Evolutionary conservation across 2,888 invertebrate species (phyloP).

Genomic region (Stomorhina lunata): DNA sequence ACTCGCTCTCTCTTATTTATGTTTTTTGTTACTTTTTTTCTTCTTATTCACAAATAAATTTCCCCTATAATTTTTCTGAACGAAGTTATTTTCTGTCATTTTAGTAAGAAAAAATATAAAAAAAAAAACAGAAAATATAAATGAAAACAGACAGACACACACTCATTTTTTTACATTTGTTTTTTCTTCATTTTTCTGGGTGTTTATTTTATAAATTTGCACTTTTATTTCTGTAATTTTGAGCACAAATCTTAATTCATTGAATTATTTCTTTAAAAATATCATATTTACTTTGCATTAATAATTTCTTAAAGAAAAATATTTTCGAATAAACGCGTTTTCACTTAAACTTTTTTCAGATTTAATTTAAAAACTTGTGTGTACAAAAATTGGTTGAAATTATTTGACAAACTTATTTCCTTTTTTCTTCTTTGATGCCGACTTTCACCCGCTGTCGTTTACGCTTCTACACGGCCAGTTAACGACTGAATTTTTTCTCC

Average conservation of each 20-base stretch:
- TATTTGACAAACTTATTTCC: not conserved
- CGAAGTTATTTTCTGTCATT: slow-evolving; percentile 28
- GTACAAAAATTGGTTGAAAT: too few relatives aligned
- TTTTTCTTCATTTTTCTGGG: slow-evolving; percentile 12
- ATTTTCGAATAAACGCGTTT: slow-evolving; percentile 16
- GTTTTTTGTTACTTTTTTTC: slow-evolving; percentile 14
- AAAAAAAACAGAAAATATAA: too few relatives aligned
- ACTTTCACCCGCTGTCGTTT: slow-evolving; percentile 40
- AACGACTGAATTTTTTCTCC: slow-evolving; percentile 59
- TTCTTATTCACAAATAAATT: slow-evolving; percentile 16
- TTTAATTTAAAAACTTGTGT: slow-evolving; percentile 5
- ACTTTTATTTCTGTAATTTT: slow-evolving; percentile 42
- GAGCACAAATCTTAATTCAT: slow-evolving; percentile 2
- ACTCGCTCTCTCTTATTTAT: not conserved
- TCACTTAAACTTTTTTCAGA: slow-evolving; percentile 44
- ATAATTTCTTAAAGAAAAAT: slow-evolving; percentile 13
- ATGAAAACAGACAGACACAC: too few relatives aligned
- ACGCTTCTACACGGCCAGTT: slow-evolving; percentile 54
- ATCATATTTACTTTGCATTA: slow-evolving; percentile 49
- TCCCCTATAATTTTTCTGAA: slow-evolving; percentile 48
- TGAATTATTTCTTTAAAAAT: too few relatives aligned
- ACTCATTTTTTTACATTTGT: not conserved
- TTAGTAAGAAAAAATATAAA: not conserved
- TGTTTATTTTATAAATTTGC: slow-evolving; percentile 54
- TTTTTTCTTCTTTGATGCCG: not conserved